A percentile compares a stretch with the other conserved stretches of the same genome.
These are phyloP conservation scores for Balaeniceps rex DNA, from an alignment of 2,113 vertebrate species.

Conservation along the genomic window DNA sequence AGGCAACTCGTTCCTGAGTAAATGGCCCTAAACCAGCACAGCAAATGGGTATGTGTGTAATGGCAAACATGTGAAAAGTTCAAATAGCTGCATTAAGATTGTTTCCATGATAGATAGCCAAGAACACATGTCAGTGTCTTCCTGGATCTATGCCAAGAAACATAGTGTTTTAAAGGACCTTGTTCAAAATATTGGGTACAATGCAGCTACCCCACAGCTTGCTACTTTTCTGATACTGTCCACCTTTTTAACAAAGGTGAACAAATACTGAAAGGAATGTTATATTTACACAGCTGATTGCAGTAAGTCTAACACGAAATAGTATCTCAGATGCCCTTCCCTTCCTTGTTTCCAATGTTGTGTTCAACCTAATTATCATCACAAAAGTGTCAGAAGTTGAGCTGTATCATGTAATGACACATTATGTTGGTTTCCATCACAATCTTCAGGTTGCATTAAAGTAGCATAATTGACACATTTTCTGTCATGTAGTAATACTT, in stretches of 20 bases:
- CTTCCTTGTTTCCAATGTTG: not conserved
- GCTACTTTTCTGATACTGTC: not conserved
- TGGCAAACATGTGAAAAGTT: not conserved
- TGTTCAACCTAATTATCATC: not conserved
- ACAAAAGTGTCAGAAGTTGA: not conserved
- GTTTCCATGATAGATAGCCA: not conserved
- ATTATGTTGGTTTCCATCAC: not conserved
- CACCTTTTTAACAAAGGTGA: not conserved
- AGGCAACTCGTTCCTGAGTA: not conserved
- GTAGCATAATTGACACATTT: not conserved
- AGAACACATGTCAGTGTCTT: not conserved
- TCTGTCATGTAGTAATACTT: not conserved
- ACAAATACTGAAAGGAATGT: not conserved
- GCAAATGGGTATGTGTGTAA: rapidly evolving
- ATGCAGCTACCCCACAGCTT: not conserved
- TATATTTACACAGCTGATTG: not conserved
- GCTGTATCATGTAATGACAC: not conserved
- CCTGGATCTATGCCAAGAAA: not conserved
- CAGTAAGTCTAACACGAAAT: not conserved
- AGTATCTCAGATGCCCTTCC: not conserved
- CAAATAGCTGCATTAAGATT: not conserved
- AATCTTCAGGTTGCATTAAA: not conserved
- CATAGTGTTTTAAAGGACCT: not conserved
- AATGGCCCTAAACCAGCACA: not conserved
- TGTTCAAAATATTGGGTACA: not conserved